Conservation (phyloP, 2,888 invertebrate species). For the Caenorhabditis afra region DNA sequence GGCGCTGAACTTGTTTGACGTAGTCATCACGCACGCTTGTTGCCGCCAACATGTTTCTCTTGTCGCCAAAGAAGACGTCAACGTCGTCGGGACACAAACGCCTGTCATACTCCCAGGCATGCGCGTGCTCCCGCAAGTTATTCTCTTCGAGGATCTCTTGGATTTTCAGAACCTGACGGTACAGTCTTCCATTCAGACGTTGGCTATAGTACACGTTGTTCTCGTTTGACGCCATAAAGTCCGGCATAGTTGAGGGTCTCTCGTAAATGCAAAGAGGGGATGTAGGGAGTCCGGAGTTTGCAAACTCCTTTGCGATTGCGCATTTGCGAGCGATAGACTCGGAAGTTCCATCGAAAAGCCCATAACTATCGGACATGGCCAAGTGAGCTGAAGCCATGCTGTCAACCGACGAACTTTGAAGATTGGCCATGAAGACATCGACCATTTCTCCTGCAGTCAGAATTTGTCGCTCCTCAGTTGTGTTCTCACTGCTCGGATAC, state of each 20-base stretch:
- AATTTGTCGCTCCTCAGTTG: slow-evolving; percentile 43
- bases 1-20: slow-evolving; percentile 62
- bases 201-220: slow-evolving; percentile 73
- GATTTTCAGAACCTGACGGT: no score
- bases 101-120: no score
- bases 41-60: slow-evolving; percentile 33
- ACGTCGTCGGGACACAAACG: slow-evolving; percentile 22
- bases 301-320: slow-evolving; percentile 80
- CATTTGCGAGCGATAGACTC: slow-evolving; percentile 71
- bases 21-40: slow-evolving; percentile 52
- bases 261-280: slow-evolving; percentile 59
- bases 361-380: slow-evolving; percentile 74
- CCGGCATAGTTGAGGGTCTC: slow-evolving; percentile 56
- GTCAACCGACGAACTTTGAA: slow-evolving; percentile 79
- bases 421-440: slow-evolving; percentile 80
- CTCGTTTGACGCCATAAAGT: slow-evolving; percentile 63
- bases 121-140: no score
- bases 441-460: slow-evolving; percentile 76
- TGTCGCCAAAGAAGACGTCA: slow-evolving; percentile 10
- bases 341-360: slow-evolving; percentile 37
- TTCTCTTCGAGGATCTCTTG: no score
- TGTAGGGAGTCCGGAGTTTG: slow-evolving; percentile 79
- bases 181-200: no score
- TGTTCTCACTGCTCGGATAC: slow-evolving; percentile 58
- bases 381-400: slow-evolving; percentile 78